Conservation (phyloP, 2,113 vertebrate genomes). For the Corvus cornix region DNA sequence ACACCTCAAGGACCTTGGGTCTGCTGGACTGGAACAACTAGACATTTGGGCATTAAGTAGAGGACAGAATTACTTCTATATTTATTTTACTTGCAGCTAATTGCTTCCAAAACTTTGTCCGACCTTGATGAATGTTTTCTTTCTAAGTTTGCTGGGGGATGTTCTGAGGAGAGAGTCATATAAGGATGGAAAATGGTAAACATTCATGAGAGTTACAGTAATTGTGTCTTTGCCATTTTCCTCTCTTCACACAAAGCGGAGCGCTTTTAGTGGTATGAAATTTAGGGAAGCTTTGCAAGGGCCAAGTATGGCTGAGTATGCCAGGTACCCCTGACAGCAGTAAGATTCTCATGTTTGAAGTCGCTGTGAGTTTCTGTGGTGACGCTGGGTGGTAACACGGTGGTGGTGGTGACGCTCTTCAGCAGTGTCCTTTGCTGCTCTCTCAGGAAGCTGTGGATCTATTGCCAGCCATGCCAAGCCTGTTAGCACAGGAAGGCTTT, state of each 20-base stretch:
- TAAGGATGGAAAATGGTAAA: constrained; percentile 1
- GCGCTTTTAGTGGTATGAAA: not conserved
- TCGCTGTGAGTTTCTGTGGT: not conserved
- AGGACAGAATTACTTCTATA: constrained; percentile 30
- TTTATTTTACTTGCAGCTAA: constrained; percentile 49
- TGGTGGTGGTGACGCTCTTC: not conserved
- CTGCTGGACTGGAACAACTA: constrained; percentile 18
- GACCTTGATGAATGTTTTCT: constrained; percentile 50
- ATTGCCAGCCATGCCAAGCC: not conserved
- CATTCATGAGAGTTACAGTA: not conserved
- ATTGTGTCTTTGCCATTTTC: constrained; percentile 27
- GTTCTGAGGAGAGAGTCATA: constrained; percentile 32
- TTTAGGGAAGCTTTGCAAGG: not conserved
- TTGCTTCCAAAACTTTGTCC: constrained; percentile 39
- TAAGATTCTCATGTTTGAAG: not conserved
- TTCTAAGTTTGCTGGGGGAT: constrained; percentile 18
- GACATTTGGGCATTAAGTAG: constrained; percentile 5
- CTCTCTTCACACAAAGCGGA: not conserved
- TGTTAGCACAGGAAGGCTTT: not conserved
- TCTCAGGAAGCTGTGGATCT: not conserved
- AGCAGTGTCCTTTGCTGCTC: not conserved
- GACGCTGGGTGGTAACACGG: not conserved
- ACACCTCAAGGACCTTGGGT: constrained; percentile 11
- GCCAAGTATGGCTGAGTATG: not conserved
- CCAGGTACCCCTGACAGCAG: not conserved